Evolutionary conservation across 1,140 invertebrate genomes (phyloP).

Genomic region (Trichonephila inaurata): DNA sequence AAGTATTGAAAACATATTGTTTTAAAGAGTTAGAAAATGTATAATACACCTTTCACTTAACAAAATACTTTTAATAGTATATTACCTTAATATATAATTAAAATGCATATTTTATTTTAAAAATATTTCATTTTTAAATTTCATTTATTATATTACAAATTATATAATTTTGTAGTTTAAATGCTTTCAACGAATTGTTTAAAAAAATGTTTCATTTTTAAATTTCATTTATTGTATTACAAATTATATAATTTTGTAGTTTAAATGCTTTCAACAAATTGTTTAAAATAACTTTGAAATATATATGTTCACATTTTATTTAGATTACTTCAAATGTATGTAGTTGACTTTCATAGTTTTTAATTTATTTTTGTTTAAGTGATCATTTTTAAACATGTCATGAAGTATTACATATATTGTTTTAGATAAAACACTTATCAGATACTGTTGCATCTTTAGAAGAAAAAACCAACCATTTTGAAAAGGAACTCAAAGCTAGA

Average conservation of each 20-base stretch:
- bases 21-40: no score
- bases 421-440: conserved; percentile 1
- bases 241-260: no score
- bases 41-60: no score
- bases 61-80: no score
- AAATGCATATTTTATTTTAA: no score
- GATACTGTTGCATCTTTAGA: not conserved
- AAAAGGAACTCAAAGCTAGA: conserved; percentile 31
- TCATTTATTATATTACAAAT: not conserved
- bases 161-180: no score
- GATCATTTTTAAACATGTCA: not conserved
- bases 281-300: no score
- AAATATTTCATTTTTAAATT: not conserved
- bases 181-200: not conserved
- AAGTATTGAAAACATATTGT: not conserved
- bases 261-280: not conserved
- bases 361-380: not conserved
- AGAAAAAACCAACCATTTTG: conserved; percentile 18
- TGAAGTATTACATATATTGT: not conserved
- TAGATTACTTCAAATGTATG: not conserved
- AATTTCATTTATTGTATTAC: no score
- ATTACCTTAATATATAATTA: no score
- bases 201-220: no score
- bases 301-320: not conserved
- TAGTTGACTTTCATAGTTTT: not conserved